Conservation (phyloP, 2,888 invertebrate genomes). For the Zaprionus bogoriensis region DNA sequence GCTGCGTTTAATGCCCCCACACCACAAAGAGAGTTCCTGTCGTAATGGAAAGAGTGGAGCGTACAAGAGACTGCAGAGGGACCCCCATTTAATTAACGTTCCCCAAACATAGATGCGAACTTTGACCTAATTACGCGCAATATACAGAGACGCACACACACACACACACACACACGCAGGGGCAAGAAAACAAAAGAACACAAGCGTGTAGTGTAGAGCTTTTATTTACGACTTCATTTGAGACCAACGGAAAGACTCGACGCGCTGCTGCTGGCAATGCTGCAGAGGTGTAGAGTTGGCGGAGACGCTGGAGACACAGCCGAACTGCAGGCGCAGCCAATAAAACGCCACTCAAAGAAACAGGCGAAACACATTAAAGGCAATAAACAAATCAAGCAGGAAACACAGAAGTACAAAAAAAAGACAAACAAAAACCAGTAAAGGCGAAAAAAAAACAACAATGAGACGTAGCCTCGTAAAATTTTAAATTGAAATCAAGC, state of each 20-base stretch:
- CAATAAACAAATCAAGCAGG: slow-evolving; percentile 78
- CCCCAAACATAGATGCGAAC: slow-evolving; percentile 62
- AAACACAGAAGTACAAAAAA: slow-evolving; percentile 42
- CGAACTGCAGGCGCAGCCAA: slow-evolving; percentile 53
- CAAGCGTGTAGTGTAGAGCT: slow-evolving; percentile 48
- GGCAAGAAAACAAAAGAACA: slow-evolving; percentile 53
- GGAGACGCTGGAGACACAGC: slow-evolving; percentile 1
- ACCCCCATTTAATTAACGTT: slow-evolving; percentile 65
- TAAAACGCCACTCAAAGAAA: slow-evolving; percentile 61
- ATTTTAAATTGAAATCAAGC: slow-evolving; percentile 55
- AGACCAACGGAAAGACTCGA: slow-evolving; percentile 30
- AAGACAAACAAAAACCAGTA: not conserved
- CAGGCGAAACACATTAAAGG: slow-evolving; percentile 75
- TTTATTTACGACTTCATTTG: slow-evolving; percentile 54
- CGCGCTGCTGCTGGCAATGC: slow-evolving; percentile 5
- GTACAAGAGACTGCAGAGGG: not conserved
- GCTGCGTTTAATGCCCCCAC: slow-evolving; percentile 41
- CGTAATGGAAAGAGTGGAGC: slow-evolving; percentile 8
- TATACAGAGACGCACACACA: slow-evolving; percentile 36
- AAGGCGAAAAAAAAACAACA: not conserved
- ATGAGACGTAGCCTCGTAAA: slow-evolving; percentile 35
- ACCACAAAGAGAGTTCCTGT: slow-evolving; percentile 36
- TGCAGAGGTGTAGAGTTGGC: slow-evolving; percentile 8
- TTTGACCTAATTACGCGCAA: slow-evolving; percentile 69
- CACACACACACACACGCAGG: slow-evolving; percentile 20